These are phyloP conservation scores for Ramphastos sulfuratus DNA, from an alignment of 2,113 vertebrate species.

Conservation along the genomic window DNA sequence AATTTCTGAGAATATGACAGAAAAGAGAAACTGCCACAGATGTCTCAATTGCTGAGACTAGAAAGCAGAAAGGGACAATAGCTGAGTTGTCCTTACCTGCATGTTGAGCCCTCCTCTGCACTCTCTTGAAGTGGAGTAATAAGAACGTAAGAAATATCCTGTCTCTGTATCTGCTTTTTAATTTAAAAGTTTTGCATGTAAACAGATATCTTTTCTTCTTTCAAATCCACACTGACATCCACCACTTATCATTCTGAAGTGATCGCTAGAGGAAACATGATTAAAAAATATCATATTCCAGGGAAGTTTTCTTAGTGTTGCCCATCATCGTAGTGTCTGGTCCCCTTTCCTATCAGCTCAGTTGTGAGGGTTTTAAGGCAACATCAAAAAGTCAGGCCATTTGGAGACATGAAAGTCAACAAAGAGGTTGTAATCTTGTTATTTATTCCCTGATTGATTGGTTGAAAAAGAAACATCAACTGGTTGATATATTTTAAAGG, in stretches of 20 bases:
- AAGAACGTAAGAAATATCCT: background rate
- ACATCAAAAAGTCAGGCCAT: background rate
- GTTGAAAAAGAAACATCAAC: background rate
- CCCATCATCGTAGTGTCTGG: background rate
- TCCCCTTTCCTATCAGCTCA: background rate
- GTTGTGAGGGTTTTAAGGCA: background rate
- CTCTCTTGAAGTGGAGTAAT: background rate
- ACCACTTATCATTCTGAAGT: background rate
- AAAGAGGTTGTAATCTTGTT: background rate
- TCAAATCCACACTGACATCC: background rate
- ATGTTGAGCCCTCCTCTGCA: background rate
- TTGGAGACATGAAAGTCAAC: background rate
- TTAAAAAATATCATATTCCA: background rate
- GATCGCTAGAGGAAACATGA: background rate
- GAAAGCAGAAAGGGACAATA: background rate
- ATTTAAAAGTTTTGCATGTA: constrained; percentile 10
- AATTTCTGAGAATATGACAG: background rate
- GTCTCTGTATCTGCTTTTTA: background rate
- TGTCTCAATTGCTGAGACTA: background rate
- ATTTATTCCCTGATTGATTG: background rate
- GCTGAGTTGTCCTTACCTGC: fast-evolving
- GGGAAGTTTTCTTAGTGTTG: background rate
- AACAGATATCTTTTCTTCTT: background rate
- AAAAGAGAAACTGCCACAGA: background rate
- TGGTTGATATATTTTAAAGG: constrained; percentile 14